phyloP scores from a whole-genome alignment of 2,888 invertebrate genomes.

The Hetaerina titia region DNA sequence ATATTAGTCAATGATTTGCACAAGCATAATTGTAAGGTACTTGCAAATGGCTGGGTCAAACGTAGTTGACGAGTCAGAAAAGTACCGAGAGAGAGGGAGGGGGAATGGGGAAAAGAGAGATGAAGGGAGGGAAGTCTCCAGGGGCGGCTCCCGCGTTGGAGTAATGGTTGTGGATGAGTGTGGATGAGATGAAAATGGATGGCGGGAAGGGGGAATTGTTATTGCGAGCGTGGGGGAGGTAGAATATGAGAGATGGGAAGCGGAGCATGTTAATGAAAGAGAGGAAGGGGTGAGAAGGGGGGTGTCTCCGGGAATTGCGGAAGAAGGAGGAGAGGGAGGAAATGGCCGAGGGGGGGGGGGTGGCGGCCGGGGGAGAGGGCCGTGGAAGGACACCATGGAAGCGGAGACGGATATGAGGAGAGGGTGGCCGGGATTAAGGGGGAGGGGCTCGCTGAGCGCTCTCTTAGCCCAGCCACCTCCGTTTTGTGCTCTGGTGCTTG shows the following conservation, averaged over 20 bases:
- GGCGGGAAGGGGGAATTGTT: background rate
- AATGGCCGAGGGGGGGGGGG: background rate
- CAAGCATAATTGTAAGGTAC: too few species aligned
- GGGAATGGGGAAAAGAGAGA: too few species aligned
- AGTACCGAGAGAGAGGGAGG: too few species aligned
- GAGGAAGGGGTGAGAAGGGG: background rate
- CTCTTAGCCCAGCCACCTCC: too few species aligned
- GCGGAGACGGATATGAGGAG: background rate
- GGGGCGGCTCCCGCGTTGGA: background rate
- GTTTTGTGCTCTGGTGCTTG: too few species aligned
- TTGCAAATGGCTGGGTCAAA: too few species aligned
- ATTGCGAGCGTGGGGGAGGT: background rate
- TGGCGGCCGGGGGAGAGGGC: background rate
- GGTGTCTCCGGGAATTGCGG: background rate
- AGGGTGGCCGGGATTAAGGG: background rate
- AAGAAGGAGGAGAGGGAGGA: background rate
- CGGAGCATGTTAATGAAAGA: background rate
- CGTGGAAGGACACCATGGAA: background rate
- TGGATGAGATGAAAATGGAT: background rate
- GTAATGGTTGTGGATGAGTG: constrained; percentile 13
- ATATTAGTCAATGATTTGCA: too few species aligned
- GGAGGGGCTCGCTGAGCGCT: too few species aligned
- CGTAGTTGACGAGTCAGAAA: too few species aligned
- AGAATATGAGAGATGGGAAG: background rate
- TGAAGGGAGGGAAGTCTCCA: too few species aligned